phyloP scores from a whole-genome alignment of 2,888 invertebrate genomes.

The Proisotoma minuta region DNA sequence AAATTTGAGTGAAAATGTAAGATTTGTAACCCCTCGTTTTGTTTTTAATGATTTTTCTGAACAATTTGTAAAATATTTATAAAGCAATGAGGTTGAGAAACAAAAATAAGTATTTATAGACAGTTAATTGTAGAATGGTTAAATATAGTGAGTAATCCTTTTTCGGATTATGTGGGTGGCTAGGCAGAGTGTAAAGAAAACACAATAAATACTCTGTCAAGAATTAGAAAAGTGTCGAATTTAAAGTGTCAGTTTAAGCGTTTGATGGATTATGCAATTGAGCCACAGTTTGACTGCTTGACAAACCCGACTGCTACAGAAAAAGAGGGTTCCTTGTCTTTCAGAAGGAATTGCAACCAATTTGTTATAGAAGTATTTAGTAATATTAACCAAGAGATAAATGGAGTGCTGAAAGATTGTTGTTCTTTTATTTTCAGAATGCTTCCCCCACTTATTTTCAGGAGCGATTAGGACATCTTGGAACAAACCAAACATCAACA shows the following conservation, averaged over 20 bases:
- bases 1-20: too few species aligned
- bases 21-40: too few species aligned
- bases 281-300: background rate
- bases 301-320: background rate
- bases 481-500: conserved; percentile 41
- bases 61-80: too few species aligned
- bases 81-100: too few species aligned
- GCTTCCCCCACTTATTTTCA: conserved; percentile 44
- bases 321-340: background rate
- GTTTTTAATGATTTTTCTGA: too few species aligned
- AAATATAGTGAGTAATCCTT: too few species aligned
- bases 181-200: background rate
- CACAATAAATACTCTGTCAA: background rate
- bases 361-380: too few species aligned
- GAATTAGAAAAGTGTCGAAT: background rate
- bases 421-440: conserved; percentile 26
- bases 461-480: conserved; percentile 43
- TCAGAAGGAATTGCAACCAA: background rate
- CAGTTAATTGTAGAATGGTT: too few species aligned
- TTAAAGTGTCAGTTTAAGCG: conserved; percentile 3
- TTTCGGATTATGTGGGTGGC: conserved; percentile 3
- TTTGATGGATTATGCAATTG: conserved; percentile 13
- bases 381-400: conserved; percentile 26
- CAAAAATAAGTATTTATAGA: too few species aligned
- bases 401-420: conserved; percentile 37